phyloP scores from a whole-genome alignment of 1,140 invertebrate species.

The Drosophila auraria region DNA sequence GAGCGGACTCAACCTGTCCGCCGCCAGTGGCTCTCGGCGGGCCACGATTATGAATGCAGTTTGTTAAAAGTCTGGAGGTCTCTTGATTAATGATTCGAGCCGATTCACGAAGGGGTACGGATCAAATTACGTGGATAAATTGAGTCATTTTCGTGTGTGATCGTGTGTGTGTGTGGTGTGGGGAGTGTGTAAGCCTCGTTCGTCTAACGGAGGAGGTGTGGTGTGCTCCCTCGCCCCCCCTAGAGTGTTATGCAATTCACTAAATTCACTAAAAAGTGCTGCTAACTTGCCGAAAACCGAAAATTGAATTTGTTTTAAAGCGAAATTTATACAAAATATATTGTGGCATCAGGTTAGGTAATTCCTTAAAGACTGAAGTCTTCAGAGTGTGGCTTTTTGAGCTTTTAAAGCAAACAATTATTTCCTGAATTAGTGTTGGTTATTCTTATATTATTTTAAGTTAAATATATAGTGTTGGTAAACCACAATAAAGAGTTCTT shows the following conservation, averaged over 20 bases:
- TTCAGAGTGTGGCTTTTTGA: neutral
- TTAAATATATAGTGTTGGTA: neutral
- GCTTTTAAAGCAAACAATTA: neutral
- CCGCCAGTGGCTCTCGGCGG: neutral
- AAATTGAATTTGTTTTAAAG: neutral
- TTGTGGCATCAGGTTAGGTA: neutral
- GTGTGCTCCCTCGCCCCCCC: constrained; percentile 1
- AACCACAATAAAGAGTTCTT: neutral
- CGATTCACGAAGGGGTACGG: constrained; percentile 15
- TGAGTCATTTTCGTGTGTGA: constrained; percentile 32
- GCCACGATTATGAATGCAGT: constrained; percentile 45
- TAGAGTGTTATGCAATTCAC: constrained; percentile 11
- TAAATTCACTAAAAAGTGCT: neutral
- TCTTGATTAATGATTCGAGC: constrained; percentile 38
- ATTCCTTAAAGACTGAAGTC: neutral
- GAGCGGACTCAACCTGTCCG: constrained; percentile 31
- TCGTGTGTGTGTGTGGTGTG: no score
- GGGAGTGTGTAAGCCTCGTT: neutral
- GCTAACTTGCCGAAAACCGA: constrained; percentile 10
- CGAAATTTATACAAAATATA: neutral
- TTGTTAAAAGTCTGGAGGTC: constrained; percentile 11
- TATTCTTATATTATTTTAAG: neutral
- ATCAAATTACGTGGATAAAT: constrained; percentile 36
- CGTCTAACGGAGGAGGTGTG: constrained; percentile 9
- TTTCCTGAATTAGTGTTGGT: neutral